Evolutionary conservation across 2,888 invertebrate species (phyloP), one percentile per base, ranked within the genome.

Genomic region (Copidosoma aretas): DNA sequence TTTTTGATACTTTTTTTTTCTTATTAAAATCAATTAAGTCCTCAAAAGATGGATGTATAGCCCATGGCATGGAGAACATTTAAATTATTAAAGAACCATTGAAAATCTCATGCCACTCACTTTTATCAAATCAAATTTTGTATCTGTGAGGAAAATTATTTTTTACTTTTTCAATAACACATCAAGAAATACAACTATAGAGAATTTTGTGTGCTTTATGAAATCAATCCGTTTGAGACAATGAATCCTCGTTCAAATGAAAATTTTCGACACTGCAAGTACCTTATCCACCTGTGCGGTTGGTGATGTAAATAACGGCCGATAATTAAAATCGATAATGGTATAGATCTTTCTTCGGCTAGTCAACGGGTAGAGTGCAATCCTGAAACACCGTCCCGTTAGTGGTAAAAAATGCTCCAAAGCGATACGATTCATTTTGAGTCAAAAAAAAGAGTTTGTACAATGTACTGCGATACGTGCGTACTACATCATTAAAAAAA

Each of bases 281-380:
- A 63, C 25, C 61, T 67, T 60, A 57, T 62, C 49, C 60, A 68
- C 53, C 61, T 69, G 64, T 70, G 59, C 59, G 24, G 51, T 70
- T 56, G 64, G 62, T 59, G 25, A 62, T 62, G 46, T 24, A 46
- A 46, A 46, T 46, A 46, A 32, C 12, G 12, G 14, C 15, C 43
- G 73, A 68, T 70, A 73, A 63, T 74, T 68, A 66, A 75, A 69
- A 71, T 73, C 41, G 60, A 67, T 60, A 69, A 74, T 56, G 67
- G 74, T 72, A 51, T 64, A 70, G 62, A 39, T 73, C 71, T 76
- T 67, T 75, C 75, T 77, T 77, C 73, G 78, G 74, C 81, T 81
- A 81, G 81, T 81, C 79, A 81, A 76, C 77, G 80, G 79, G 78
- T 76, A 73, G 75, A 74, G 75, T 77, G 75, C 74, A 77, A 78